phyloP scores from a whole-genome alignment of 2,113 vertebrate species.

The Pitta sordida region DNA sequence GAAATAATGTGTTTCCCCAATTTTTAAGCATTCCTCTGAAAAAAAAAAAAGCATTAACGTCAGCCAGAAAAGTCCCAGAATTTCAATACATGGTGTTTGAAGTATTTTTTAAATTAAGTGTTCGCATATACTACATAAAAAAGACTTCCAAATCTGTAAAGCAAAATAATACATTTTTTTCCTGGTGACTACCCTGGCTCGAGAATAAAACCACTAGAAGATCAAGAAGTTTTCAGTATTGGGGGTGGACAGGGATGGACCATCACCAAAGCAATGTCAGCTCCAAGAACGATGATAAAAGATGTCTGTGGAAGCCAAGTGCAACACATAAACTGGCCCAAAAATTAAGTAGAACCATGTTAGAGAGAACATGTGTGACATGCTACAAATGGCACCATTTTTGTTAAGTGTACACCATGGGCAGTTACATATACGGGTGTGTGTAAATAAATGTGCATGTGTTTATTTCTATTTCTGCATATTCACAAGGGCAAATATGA shows the following conservation, averaged over 20 bases:
- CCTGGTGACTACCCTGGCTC: not conserved
- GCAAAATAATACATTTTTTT: not conserved
- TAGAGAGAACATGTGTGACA: fast-evolving
- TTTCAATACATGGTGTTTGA: not conserved
- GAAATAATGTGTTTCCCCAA: not conserved
- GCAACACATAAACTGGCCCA: not conserved
- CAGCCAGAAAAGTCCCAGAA: not conserved
- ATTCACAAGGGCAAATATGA: not conserved
- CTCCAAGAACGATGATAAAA: not conserved
- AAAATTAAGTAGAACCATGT: not conserved
- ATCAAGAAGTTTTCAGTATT: not conserved
- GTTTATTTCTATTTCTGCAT: not conserved
- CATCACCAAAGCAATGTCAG: not conserved
- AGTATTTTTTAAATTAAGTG: slow-evolving; percentile 32
- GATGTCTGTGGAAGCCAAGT: not conserved
- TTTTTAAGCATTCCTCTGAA: not conserved
- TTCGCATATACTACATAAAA: slow-evolving; percentile 13
- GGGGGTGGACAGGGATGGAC: not conserved
- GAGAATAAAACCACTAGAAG: not conserved
- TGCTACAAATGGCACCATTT: not conserved
- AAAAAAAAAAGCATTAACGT: slow-evolving; percentile 4
- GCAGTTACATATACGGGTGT: not conserved
- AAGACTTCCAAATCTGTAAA: not conserved
- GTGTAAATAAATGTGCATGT: not conserved
- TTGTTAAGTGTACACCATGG: not conserved